Evolutionary conservation across 2,888 invertebrate species (phyloP).

Genomic region (Deladenus siricidicola): DNA sequence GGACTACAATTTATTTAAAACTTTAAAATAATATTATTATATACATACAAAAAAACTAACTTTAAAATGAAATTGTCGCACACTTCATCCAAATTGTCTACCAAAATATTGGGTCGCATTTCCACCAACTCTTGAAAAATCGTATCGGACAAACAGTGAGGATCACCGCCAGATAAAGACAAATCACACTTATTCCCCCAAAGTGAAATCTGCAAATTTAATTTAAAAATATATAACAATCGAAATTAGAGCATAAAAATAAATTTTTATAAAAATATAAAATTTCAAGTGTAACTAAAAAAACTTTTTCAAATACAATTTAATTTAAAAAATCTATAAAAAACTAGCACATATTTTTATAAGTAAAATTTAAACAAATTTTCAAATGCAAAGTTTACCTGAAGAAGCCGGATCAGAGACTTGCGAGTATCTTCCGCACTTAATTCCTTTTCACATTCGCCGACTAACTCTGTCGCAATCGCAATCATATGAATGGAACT

Average conservation of each 20-base stretch:
- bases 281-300: no score
- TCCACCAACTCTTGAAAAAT: conserved; percentile 24
- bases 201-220: conserved; percentile 60
- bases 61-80: conserved; percentile 15
- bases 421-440: conserved; percentile 3
- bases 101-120: conserved; percentile 27
- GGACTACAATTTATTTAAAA: no score
- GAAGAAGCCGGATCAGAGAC: conserved; percentile 15
- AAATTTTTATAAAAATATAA: not conserved
- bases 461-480: conserved; percentile 18
- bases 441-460: conserved; percentile 6
- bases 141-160: conserved; percentile 37
- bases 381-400: conserved; percentile 10
- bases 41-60: conserved; percentile 9
- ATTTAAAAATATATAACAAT: not conserved
- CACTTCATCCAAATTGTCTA: conserved; percentile 27
- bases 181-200: conserved; percentile 95
- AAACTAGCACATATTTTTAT: no score
- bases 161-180: conserved; percentile 69
- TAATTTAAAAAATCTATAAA: not conserved
- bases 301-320: no score
- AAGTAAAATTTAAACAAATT: no score
- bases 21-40: not conserved
- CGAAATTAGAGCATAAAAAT: not conserved
- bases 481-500: conserved; percentile 19